Evolutionary conservation across 1,140 invertebrate genomes (phyloP), one percentile per base, ranked within the genome.

Genomic region (Phthorimaea operculella): DNA sequence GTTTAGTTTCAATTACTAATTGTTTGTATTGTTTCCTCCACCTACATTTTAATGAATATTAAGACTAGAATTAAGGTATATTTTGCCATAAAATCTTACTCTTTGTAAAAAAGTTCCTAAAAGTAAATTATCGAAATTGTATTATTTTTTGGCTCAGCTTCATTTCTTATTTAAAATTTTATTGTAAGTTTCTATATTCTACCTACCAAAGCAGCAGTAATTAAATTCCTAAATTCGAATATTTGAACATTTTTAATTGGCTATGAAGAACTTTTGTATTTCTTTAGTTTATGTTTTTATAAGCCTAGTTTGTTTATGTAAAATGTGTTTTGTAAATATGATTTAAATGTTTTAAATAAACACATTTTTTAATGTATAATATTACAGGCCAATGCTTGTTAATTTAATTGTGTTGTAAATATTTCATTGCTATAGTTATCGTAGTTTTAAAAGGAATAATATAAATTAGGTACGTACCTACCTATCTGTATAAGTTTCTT

Each of bases 41-140:
- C 55, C 34, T 42, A 47, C 44, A 51, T 52, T 62, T 51, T 50
- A 52, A 51, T 52, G 44, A 59, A 57, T 52, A 66, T 28, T 28
- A 28, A 69, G 69, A 62, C 54, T 69, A 68, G 60, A 63, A 69
- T 58, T 66, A 63, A 49, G 49, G 58, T 55, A 3, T 39, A 39
- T 2, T 39, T 12, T 39, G 36, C 36, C 36, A 39, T 39, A 39
- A 39, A 39, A 39, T 39, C 36, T 39, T 39, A 39, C 36, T 39
- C 1, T 12, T 39, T n/a, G 36, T 39, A 39, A 39, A 9, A 39
- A 39, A 39, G 36, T 39, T 39, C 36, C 36, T 39, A 39, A 39
- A n/a, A 39, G 36, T 39, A 39, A 39, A 39, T 39, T 39, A 39
- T 39, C 10, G n/a, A 39, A 39, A 39, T 28, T 28, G 3, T 12